These are phyloP conservation scores for Kuschelorhynchus macadamiae DNA, from an alignment of 2,888 invertebrate species.

Conservation along the genomic window DNA sequence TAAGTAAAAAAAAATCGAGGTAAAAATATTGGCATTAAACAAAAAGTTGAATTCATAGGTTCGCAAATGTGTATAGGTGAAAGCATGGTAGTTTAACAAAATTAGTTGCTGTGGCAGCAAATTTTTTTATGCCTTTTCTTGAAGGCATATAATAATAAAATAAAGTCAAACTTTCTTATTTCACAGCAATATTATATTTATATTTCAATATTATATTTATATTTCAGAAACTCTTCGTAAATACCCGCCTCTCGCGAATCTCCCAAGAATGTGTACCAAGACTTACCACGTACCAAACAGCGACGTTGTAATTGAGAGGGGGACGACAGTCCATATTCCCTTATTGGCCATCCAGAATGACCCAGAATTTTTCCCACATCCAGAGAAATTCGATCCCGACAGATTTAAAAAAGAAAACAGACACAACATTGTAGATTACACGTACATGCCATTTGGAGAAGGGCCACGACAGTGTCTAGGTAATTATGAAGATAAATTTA, in stretches of 20 bases:
- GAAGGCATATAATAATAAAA: too few species aligned
- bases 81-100: too few species aligned
- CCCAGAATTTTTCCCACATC: constrained; percentile 64
- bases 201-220: too few species aligned
- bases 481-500: too few species aligned
- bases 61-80: too few species aligned
- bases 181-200: too few species aligned
- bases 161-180: too few species aligned
- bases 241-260: constrained; percentile 21
- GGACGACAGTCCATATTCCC: constrained; percentile 51
- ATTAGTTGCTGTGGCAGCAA: too few species aligned
- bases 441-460: constrained; percentile 39
- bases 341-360: constrained; percentile 60
- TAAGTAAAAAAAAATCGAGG: too few species aligned
- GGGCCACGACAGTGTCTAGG: constrained; percentile 42
- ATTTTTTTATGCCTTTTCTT: too few species aligned
- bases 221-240: constrained; percentile 39
- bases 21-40: too few species aligned
- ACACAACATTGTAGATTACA: constrained; percentile 18
- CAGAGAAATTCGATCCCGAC: constrained; percentile 66
- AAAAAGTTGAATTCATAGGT: too few species aligned
- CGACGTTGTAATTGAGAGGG: constrained; percentile 25
- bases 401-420: constrained; percentile 56
- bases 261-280: constrained; percentile 32
- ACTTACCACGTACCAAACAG: constrained; percentile 25